Base-by-base conservation (phyloP, 2,888 invertebrate genomes). In the Brachypterus glaber region DNA sequence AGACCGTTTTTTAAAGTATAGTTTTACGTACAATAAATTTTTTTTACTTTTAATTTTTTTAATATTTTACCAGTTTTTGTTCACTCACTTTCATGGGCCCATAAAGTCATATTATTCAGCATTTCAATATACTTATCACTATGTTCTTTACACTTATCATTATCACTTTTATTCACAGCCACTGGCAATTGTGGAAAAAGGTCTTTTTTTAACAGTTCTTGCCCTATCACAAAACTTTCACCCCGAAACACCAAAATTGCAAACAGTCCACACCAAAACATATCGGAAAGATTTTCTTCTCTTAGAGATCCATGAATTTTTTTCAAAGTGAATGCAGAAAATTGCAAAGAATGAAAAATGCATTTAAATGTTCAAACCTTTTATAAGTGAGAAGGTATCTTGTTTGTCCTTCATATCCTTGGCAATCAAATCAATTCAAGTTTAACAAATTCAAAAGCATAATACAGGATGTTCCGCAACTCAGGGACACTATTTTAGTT, bases 1-100 rank as follows among this genome's bases (percentile, higher is more conserved):
- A n/a, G n/a, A n/a, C n/a, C n/a, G n/a, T n/a, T n/a, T n/a, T n/a
- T n/a, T n/a, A n/a, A n/a, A n/a, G n/a, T n/a, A n/a, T n/a, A n/a
- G n/a, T n/a, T n/a, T n/a, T n/a, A n/a, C n/a, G n/a, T n/a, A n/a
- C n/a, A n/a, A n/a, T n/a, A n/a, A n/a, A n/a, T n/a, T n/a, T n/a
- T n/a, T n/a, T n/a, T n/a, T n/a, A n/a, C n/a, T n/a, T n/a, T n/a
- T n/a, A n/a, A n/a, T n/a, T n/a, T n/a, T n/a, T n/a, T n/a, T n/a
- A n/a, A n/a, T n/a, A n/a, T n/a, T n/a, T n/a, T n/a, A n/a, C n/a
- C n/a, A n/a, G n/a, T n/a, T n/a, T n/a, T n/a, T n/a, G 18, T 26
- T 13, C 12, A 48, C 43, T 45, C 56, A 73, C 74, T 67, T 70
- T 72, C 71, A 45, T 71, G 69, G 1, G 74, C 71, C 73, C 73